Evolutionary conservation across 2,888 invertebrate species (phyloP).

Genomic region (Lacanobia wlatinum): DNA sequence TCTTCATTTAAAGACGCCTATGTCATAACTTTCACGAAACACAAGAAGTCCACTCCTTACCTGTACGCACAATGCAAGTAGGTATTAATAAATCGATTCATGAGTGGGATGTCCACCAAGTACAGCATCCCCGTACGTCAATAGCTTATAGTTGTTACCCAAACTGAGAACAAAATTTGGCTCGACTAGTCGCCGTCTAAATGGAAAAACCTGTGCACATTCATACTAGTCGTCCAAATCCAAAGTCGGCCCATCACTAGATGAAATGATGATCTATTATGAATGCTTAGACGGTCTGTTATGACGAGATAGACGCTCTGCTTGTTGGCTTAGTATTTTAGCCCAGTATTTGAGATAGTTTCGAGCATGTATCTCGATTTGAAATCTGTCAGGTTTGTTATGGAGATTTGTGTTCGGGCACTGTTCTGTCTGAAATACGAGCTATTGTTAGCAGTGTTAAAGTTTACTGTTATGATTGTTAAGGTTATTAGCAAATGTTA

Average conservation of each 20-base stretch:
- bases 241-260: neutral
- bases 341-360: neutral
- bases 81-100: no score
- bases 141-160: no score
- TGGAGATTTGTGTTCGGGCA: neutral
- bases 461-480: neutral
- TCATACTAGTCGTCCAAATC: neutral
- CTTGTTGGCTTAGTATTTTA: conserved; percentile 5
- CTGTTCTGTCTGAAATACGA: neutral
- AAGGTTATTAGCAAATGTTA: no score
- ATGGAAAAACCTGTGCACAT: no score
- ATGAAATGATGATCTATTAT: neutral
- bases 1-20: no score
- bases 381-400: conserved; percentile 18
- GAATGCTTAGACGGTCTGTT: conserved; percentile 15
- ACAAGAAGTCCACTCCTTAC: no score
- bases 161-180: neutral
- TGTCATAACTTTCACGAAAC: no score
- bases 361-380: conserved; percentile 5
- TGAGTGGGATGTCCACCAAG: no score
- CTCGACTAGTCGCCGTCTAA: neutral
- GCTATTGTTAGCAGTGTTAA: neutral
- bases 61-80: no score
- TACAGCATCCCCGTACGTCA: no score
- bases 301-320: conserved; percentile 11